A percentile compares a stretch with the other conserved stretches of the same genome.
Conservation (phyloP, 1,140 invertebrate species). For the Ridgeia piscesae region DNA sequence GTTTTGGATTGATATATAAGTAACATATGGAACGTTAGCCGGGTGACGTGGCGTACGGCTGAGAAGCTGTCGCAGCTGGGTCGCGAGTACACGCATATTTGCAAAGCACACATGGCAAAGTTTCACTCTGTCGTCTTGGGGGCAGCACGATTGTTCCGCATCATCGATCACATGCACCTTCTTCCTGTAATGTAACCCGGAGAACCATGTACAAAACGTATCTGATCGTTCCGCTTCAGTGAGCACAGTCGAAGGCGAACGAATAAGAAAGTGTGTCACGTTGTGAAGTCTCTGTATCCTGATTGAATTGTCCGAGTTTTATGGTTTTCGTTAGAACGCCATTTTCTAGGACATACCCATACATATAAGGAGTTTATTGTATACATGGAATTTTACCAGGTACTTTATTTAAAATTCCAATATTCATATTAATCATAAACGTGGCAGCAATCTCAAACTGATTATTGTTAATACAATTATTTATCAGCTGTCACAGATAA, state of each 20-base stretch:
- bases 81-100: background rate
- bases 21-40: background rate
- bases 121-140: background rate
- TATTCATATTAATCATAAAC: no score
- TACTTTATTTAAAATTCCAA: no score
- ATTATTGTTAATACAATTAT: no score
- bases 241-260: background rate
- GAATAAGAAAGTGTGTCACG: background rate
- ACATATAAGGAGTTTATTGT: background rate
- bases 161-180: background rate
- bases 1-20: background rate
- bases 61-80: background rate
- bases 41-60: background rate
- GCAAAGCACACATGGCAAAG: background rate
- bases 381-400: background rate
- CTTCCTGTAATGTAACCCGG: background rate
- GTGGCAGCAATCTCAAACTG: no score
- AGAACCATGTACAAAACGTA: background rate
- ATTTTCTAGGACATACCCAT: background rate
- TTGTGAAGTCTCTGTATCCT: background rate
- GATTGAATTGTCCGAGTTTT: background rate
- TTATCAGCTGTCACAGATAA: no score
- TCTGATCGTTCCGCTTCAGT: background rate
- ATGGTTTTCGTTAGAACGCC: background rate
- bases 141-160: background rate